A percentile compares a stretch with the other conserved stretches of the same genome.
Evolutionary conservation across 2,113 vertebrate genomes (phyloP).

Genomic region (Leiothrix lutea): DNA sequence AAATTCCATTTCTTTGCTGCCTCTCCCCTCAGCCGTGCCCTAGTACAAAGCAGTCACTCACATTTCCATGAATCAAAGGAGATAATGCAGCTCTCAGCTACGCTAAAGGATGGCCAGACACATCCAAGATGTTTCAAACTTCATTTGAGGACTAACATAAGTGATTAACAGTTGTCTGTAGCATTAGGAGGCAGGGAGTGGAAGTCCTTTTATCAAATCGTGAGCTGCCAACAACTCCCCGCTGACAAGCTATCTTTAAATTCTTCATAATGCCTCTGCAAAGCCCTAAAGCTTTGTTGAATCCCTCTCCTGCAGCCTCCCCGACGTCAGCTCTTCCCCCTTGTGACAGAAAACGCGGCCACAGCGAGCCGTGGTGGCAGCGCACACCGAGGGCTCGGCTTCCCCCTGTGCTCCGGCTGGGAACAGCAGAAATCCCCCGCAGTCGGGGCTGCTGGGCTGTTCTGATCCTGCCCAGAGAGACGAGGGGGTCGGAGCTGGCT

Average conservation of each 20-base stretch:
- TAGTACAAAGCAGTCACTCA: neutral
- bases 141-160: slow-evolving; percentile 57
- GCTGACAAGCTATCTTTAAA: slow-evolving; percentile 50
- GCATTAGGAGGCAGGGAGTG: slow-evolving; percentile 40
- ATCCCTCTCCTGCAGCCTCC: neutral
- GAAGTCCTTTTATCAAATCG: slow-evolving; percentile 59
- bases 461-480: neutral
- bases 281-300: slow-evolving; percentile 15
- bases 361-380: rapidly evolving
- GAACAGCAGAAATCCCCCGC: neutral
- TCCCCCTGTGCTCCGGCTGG: neutral
- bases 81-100: neutral
- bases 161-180: slow-evolving; percentile 60
- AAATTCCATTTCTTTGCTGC: neutral
- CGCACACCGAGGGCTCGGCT: rapidly evolving
- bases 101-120: neutral
- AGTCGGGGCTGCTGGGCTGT: rapidly evolving
- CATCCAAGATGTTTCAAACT: slow-evolving; percentile 59
- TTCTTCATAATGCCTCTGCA: slow-evolving; percentile 31
- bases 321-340: neutral
- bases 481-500: rapidly evolving
- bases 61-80: neutral
- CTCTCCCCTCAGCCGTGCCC: neutral
- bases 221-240: slow-evolving; percentile 41
- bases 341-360: neutral